phyloP scores from a whole-genome alignment of 1,140 invertebrate species.

The Drosophila lacteicornis region DNA sequence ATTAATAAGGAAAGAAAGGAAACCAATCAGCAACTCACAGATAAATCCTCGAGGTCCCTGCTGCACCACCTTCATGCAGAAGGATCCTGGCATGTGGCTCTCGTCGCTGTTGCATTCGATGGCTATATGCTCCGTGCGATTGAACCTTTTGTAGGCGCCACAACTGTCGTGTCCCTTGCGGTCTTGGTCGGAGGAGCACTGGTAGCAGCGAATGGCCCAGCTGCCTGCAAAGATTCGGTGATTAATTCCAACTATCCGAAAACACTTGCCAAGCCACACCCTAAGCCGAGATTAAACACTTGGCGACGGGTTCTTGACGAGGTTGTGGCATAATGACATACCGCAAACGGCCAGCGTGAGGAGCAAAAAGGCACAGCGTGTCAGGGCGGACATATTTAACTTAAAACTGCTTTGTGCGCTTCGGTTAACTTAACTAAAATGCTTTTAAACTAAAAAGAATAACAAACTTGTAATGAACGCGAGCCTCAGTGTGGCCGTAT shows the following conservation, averaged over 20 bases:
- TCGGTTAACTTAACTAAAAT: conserved; percentile 42
- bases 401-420: conserved; percentile 18
- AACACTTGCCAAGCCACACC: conserved; percentile 63
- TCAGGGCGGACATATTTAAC: conserved; percentile 38
- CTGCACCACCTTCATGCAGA: conserved; percentile 95
- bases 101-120: conserved; percentile 96
- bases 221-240: conserved; percentile 46
- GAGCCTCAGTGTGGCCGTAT: conserved; percentile 36
- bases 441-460: conserved; percentile 34
- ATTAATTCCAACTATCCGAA: conserved; percentile 9
- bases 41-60: conserved; percentile 96
- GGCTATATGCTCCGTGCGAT: conserved; percentile 91
- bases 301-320: not conserved
- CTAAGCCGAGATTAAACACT: conserved; percentile 29
- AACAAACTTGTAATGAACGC: conserved; percentile 40
- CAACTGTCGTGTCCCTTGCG: conserved; percentile 92
- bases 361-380: conserved; percentile 49
- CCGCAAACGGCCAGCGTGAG: conserved; percentile 56
- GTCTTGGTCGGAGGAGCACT: conserved; percentile 93
- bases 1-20: not conserved
- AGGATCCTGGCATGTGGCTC: conserved; percentile 95
- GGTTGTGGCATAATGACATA: conserved; percentile 8
- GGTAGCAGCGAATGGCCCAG: conserved; percentile 90
- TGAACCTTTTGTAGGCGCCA: conserved; percentile 94
- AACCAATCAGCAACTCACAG: conserved; percentile 87